Percentiles rank a stretch among this genome's conserved stretches.
phyloP scores from a whole-genome alignment of 2,797 vertebrate genomes.

The Anguilla megastoma region DNA sequence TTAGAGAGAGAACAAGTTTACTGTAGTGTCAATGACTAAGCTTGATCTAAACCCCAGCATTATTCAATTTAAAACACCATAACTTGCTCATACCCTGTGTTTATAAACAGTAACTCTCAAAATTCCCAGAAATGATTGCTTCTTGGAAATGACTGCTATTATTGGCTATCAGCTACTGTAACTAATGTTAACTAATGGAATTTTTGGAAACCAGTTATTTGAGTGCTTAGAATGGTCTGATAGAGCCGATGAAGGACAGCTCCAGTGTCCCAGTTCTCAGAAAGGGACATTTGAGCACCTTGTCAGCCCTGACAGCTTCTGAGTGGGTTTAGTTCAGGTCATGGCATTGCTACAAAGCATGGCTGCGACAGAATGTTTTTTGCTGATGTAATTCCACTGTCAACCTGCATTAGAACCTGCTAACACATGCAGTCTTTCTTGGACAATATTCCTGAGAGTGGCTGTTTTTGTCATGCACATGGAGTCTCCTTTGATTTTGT shows the following conservation, averaged over 20 bases:
- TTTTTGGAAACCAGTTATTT: background rate
- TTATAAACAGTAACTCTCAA: background rate
- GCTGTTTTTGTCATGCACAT: background rate
- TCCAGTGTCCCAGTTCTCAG: background rate
- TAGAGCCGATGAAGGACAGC: background rate
- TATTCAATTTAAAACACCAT: background rate
- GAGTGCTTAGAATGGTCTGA: background rate
- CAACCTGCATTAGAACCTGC: background rate
- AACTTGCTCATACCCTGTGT: background rate
- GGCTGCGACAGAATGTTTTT: background rate
- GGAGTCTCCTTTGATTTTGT: background rate
- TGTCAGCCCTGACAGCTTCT: background rate
- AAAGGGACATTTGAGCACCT: background rate
- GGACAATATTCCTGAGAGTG: background rate
- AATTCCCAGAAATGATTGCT: background rate
- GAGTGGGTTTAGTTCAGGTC: background rate
- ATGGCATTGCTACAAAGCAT: background rate
- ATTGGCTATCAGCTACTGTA: background rate
- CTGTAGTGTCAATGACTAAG: background rate
- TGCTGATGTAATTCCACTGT: background rate
- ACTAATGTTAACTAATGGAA: background rate
- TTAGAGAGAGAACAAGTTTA: background rate
- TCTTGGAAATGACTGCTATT: background rate
- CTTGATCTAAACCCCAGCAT: background rate
- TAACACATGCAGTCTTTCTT: background rate